Evolutionary conservation across 2,113 vertebrate species (phyloP), one percentile per base, ranked within the genome.

Genomic region (Diadophis punctatus): DNA sequence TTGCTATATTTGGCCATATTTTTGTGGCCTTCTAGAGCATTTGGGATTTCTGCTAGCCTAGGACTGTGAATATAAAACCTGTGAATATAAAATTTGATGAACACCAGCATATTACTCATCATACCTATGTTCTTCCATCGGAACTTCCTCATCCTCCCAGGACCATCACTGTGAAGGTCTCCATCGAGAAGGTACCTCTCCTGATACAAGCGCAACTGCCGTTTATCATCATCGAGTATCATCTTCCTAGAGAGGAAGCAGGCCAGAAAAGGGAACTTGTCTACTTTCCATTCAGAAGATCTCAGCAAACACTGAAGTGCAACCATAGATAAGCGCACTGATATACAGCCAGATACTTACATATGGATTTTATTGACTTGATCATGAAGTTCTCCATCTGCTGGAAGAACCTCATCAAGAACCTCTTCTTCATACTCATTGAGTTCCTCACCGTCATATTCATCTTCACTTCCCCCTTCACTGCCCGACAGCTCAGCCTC

Each of bases 361-460:
- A 99, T 99, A 96, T 99, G 99, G 94, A 99, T 98, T 96, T 98
- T 99, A 96, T 99, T 99, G 93, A 99, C 96, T 95, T 99, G 99
- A 90, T 97, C 98, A 94, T 98, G 98, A 7, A 99, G 96, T 95
- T 99, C 99, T 3, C 96, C 98, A 6, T 99, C 98, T 0, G 97
- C 98, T 0, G 99, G 99, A 68, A 99, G 98, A 0, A 98, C 98
- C 93, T 99, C 99, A 0, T 99, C 98, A 87, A 98, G 96, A 5
- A 98, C 92, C 0, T 99, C 99, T 55, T 99, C 99, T 95, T 99
- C 99, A 0, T 99, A 99, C 12, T 99, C 98, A 1, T 98, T 97
- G 4, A 97, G 95, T 4, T 98, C 98, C 90, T 98, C 96, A 0
- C 97, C 98, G 0, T 97, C 99, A 0, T 99, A 98, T 20, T 99